Conservation (phyloP, 2,113 vertebrate species). For the Chionomys nivalis region DNA sequence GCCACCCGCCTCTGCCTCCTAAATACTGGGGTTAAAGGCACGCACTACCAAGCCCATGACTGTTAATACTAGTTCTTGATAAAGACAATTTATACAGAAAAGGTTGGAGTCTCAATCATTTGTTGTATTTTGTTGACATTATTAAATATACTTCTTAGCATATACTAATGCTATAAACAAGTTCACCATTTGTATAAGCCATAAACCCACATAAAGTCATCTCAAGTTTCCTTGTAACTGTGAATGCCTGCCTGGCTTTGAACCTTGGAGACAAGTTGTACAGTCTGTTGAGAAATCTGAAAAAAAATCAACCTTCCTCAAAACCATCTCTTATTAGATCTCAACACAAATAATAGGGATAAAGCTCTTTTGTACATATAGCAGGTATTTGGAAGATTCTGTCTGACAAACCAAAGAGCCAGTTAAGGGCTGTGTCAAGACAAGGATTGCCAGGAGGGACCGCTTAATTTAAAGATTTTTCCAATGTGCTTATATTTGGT, state of each 20-base stretch:
- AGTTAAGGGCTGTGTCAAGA: neutral
- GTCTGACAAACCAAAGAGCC: conserved; percentile 28
- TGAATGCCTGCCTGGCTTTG: neutral
- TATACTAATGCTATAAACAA: neutral
- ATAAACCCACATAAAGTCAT: neutral
- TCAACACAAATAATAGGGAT: neutral
- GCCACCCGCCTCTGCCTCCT: neutral
- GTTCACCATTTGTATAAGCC: neutral
- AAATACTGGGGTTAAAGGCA: neutral
- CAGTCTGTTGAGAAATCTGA: neutral
- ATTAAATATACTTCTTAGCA: conserved; percentile 5
- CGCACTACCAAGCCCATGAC: neutral
- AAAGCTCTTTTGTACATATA: neutral
- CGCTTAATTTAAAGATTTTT: neutral
- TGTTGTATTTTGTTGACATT: neutral
- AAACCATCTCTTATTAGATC: neutral
- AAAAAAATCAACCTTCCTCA: neutral
- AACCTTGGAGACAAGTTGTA: neutral
- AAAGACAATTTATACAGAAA: neutral
- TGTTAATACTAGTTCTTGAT: neutral
- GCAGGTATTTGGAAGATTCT: conserved; percentile 6
- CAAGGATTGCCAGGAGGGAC: neutral
- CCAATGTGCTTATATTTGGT: neutral
- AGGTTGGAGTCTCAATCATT: neutral
- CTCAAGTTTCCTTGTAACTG: neutral